phyloP scores from a whole-genome alignment of 2,888 invertebrate genomes.

The Meta bourneti region DNA sequence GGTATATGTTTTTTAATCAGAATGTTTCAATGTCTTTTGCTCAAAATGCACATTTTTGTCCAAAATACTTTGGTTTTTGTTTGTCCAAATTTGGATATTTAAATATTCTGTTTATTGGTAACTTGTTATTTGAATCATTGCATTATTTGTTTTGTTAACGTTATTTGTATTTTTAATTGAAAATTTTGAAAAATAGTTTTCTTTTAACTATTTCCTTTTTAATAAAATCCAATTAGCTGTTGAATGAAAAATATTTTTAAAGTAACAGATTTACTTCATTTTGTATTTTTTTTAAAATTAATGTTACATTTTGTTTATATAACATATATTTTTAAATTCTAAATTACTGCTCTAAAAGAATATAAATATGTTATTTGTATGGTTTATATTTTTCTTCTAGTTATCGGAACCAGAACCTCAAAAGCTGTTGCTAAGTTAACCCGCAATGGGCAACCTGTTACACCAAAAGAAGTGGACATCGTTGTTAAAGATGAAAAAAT shows the following conservation, averaged over 20 bases:
- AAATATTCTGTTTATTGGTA: too few relatives aligned
- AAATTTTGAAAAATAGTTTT: not conserved
- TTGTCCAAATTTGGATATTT: too few relatives aligned
- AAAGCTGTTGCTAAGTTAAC: slow-evolving; percentile 93
- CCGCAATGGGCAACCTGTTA: slow-evolving; percentile 93
- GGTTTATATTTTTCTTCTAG: slow-evolving; percentile 82
- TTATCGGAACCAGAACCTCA: slow-evolving; percentile 92
- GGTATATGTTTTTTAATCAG: not conserved
- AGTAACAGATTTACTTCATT: not conserved
- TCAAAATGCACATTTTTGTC: not conserved
- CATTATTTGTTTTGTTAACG: too few relatives aligned
- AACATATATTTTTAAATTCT: not conserved
- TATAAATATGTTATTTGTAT: not conserved
- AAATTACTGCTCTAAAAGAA: too few relatives aligned
- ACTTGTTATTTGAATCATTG: too few relatives aligned
- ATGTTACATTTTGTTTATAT: not conserved
- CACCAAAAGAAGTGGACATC: slow-evolving; percentile 93
- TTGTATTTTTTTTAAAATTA: not conserved
- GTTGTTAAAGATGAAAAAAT: slow-evolving; percentile 95
- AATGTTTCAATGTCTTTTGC: not conserved
- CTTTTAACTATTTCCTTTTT: not conserved
- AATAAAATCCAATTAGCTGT: not conserved
- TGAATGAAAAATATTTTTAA: not conserved
- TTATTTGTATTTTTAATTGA: too few relatives aligned
- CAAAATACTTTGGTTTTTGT: too few relatives aligned